phyloP scores from a whole-genome alignment of 2,113 vertebrate species.

The Periophthalmodon schlosseri region DNA sequence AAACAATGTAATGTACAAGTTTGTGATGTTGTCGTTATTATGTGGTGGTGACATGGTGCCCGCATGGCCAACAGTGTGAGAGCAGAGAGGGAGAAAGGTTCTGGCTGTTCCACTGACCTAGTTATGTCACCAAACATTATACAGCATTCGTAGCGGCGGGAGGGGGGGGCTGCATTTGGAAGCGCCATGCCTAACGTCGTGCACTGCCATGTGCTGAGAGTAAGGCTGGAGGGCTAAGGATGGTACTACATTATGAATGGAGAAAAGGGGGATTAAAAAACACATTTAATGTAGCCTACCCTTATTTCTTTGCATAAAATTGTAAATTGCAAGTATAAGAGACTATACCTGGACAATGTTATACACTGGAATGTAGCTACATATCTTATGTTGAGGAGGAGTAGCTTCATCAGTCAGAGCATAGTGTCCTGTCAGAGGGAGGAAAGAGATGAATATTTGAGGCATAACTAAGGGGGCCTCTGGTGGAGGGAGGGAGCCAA shows the following conservation, averaged over 20 bases:
- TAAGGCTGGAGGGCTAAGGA: background rate
- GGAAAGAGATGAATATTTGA: slow-evolving; percentile 35
- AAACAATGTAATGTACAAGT: background rate
- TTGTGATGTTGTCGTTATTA: slow-evolving; percentile 24
- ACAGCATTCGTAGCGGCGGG: slow-evolving; percentile 57
- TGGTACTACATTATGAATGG: background rate
- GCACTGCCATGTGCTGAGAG: slow-evolving; percentile 42
- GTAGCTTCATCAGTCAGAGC: background rate
- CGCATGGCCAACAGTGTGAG: slow-evolving; percentile 74
- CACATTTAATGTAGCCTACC: background rate
- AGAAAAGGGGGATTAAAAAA: background rate
- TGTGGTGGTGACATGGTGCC: slow-evolving; percentile 64
- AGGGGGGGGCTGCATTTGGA: slow-evolving; percentile 39
- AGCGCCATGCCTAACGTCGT: slow-evolving; percentile 30
- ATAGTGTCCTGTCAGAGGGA: slow-evolving; percentile 1
- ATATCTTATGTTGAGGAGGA: background rate
- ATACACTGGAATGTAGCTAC: background rate
- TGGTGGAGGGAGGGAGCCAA: slow-evolving; percentile 59
- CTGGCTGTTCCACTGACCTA: slow-evolving; percentile 81
- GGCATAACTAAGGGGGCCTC: slow-evolving; percentile 26
- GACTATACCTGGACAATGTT: background rate
- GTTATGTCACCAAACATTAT: slow-evolving; percentile 79
- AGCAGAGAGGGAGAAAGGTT: slow-evolving; percentile 47
- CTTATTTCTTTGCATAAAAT: background rate
- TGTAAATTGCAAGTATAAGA: background rate